These are phyloP conservation scores for Pipistrellus nathusii DNA, from an alignment of 2,797 vertebrate genomes.

Conservation along the genomic window DNA sequence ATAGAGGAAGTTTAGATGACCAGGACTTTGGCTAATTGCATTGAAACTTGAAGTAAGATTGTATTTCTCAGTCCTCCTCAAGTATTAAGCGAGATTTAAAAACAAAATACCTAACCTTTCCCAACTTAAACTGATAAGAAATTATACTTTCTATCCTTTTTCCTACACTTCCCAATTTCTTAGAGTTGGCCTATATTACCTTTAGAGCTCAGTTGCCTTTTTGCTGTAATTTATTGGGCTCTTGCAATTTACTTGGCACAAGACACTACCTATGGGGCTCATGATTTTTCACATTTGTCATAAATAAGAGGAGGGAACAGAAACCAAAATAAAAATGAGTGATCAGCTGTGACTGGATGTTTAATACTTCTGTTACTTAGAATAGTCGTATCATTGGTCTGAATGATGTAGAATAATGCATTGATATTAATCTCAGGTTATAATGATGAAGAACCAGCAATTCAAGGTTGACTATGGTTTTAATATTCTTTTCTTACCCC, in stretches of 20 bases:
- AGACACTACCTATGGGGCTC: slow-evolving; percentile 1
- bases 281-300: slow-evolving; percentile 65
- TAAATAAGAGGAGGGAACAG: slow-evolving; percentile 31
- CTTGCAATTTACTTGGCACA: slow-evolving; percentile 49
- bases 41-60: slow-evolving; percentile 14
- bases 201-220: slow-evolving; percentile 44
- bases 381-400: slow-evolving; percentile 10
- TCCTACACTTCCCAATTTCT: background rate
- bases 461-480: background rate
- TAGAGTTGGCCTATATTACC: slow-evolving; percentile 10
- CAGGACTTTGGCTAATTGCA: slow-evolving; percentile 15
- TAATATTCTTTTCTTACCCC: background rate
- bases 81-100: slow-evolving; percentile 57
- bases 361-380: slow-evolving; percentile 51
- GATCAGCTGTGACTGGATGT: background rate
- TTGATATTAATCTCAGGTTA: slow-evolving; percentile 6
- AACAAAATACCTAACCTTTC: slow-evolving; percentile 18
- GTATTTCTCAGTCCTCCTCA: background rate
- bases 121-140: slow-evolving; percentile 26
- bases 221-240: slow-evolving; percentile 44
- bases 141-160: slow-evolving; percentile 50
- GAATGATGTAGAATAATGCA: background rate
- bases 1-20: slow-evolving; percentile 28
- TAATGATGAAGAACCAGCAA: slow-evolving; percentile 29
- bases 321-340: slow-evolving; percentile 62